A percentile compares a stretch with the other conserved stretches of the same genome.
Conservation (phyloP, 2,113 vertebrate genomes). For the Solea solea region DNA sequence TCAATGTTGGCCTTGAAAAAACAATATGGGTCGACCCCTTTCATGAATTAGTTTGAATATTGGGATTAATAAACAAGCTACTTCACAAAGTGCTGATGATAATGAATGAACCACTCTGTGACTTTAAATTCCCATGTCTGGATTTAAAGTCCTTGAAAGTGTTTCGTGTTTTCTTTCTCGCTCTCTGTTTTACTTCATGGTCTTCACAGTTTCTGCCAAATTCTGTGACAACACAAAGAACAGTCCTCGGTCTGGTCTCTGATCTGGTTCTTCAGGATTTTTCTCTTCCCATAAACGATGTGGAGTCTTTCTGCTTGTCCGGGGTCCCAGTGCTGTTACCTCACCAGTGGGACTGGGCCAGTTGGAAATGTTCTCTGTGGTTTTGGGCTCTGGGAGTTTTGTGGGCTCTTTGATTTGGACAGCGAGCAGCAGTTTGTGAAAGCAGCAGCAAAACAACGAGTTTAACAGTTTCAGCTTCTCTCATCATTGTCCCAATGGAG, state of each 20-base stretch:
- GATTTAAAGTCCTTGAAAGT: neutral
- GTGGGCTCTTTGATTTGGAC: conserved; percentile 76
- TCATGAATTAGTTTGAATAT: too few relatives aligned
- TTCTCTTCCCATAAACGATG: conserved; percentile 57
- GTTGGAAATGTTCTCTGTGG: conserved; percentile 80
- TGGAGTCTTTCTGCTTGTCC: conserved; percentile 63
- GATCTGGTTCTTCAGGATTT: conserved; percentile 48
- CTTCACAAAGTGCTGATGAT: too few relatives aligned
- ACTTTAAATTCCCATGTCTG: conserved; percentile 5
- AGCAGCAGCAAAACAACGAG: conserved; percentile 16
- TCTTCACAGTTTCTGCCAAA: conserved; percentile 2
- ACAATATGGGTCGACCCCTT: too few relatives aligned
- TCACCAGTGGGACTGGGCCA: conserved; percentile 75
- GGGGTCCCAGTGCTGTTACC: conserved; percentile 74
- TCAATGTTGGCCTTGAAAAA: too few relatives aligned
- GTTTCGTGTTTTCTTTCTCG: conserved; percentile 3
- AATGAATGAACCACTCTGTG: too few relatives aligned
- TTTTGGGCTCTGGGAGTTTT: conserved; percentile 70
- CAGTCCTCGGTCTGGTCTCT: conserved; percentile 56
- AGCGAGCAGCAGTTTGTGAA: conserved; percentile 66
- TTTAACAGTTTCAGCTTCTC: conserved; percentile 26
- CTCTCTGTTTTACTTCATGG: neutral
- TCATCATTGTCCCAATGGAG: conserved; percentile 49
- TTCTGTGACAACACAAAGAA: conserved; percentile 38
- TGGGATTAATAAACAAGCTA: too few relatives aligned